Evolutionary conservation across 2,888 invertebrate genomes (phyloP), one percentile per base, ranked within the genome.

Genomic region (Gortyna flavago): DNA sequence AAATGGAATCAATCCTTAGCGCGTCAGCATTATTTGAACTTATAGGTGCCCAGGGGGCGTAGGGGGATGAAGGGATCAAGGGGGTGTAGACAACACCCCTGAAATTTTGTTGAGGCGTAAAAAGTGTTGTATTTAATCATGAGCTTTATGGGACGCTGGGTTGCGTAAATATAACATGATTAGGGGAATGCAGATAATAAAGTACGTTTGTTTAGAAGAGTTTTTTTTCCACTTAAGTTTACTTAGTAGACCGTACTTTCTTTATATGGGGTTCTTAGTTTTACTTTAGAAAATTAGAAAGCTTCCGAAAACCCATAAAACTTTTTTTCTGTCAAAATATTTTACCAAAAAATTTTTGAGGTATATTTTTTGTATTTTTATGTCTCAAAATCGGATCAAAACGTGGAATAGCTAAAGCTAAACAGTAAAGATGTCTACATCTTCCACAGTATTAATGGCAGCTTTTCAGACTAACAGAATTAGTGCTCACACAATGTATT

Each of bases 21-120:
- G 70, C 78, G 84, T 84, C 84, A 84, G 84, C 84, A 64, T 73
- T 84, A 85, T 85, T 84, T 81, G 82, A 79, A 85, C 75, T 75
- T 84, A 81, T 85, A 81, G 85, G 79, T 74, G 65, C 62, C 72
- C 62, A 32, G 72, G 72, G 84, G 80, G 25, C 13, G 41, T 21
- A 29, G 29, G 16, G 57, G 66, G 68, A 61, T 25, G 44, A 16
- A 41, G 54, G 67, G 59, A 48, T 67, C 65, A 72, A 69, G 72
- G 62, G 77, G 82, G 75, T 70, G 62, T 72, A 74, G 54, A 77
- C 70, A 75, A 69, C 81, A 84, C 72, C 82, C 79, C 75, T 62
- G 75, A 62, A 73, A 75, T 85, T 78, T 70, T 65, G 75, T 79
- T 81, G 67, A 68, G 35, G 67, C 73, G 82, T 57, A 75, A 75